These are phyloP conservation scores for Bryconaethiops microstoma DNA, from an alignment of 2,797 vertebrate species.

Conservation along the genomic window DNA sequence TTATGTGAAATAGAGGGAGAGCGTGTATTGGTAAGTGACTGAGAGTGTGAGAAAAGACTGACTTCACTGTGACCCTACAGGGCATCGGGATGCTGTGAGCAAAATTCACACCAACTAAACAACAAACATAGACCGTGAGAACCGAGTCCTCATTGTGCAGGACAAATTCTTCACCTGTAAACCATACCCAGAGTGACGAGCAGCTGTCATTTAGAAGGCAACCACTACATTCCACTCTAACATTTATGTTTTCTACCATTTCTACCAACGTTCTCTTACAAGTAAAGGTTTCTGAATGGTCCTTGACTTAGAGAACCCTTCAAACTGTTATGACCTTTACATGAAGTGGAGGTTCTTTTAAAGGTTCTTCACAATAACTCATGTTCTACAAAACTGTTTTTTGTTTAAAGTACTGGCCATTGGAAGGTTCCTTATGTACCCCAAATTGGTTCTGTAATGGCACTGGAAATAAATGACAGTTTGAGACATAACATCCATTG, in stretches of 20 bases:
- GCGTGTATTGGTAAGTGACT: conserved; percentile 13
- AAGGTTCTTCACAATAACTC: not conserved
- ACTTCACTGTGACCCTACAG: conserved; percentile 57
- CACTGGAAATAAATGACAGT: not conserved
- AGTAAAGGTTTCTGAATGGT: not conserved
- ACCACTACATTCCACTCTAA: conserved; percentile 51
- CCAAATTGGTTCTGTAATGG: not conserved
- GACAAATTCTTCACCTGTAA: conserved; percentile 61
- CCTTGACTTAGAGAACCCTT: not conserved
- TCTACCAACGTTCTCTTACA: not conserved
- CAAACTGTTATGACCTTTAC: not conserved
- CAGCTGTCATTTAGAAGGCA: conserved; percentile 53
- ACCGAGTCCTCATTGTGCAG: conserved; percentile 53
- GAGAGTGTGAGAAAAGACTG: conserved; percentile 56
- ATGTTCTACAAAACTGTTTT: too few relatives aligned
- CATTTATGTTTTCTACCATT: not conserved
- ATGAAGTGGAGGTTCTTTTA: not conserved
- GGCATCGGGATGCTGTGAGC: conserved; percentile 56
- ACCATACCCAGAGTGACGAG: conserved; percentile 53
- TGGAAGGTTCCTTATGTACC: not conserved
- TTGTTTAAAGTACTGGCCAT: too few relatives aligned
- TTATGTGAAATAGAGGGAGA: conserved; percentile 33
- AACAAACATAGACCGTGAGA: conserved; percentile 63
- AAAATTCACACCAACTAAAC: conserved; percentile 63
- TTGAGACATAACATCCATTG: not conserved